Evolutionary conservation across 2,888 invertebrate genomes (phyloP).

Genomic region (Acanthopleura granulata): DNA sequence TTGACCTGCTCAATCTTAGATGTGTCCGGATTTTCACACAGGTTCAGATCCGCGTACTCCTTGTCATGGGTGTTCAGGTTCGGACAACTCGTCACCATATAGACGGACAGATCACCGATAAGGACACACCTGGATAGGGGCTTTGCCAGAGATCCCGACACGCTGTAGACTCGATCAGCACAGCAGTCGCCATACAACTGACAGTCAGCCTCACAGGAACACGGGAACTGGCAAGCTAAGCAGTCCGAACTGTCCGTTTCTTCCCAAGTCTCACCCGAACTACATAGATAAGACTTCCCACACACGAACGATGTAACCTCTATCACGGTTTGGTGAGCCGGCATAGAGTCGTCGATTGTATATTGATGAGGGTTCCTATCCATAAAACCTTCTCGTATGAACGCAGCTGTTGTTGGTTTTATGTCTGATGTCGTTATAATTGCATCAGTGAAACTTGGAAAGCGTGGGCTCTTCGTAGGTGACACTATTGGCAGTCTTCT

Average conservation of each 20-base stretch:
- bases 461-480: no score
- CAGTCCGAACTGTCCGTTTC: not conserved
- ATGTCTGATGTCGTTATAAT: no score
- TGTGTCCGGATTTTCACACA: conserved; percentile 4
- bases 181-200: not conserved
- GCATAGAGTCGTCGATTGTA: not conserved
- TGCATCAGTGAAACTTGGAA: no score
- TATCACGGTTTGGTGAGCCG: not conserved
- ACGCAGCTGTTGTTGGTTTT: no score
- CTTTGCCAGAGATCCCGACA: no score
- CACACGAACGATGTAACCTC: not conserved
- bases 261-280: not conserved
- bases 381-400: no score
- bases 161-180: not conserved
- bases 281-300: not conserved
- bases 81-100: not conserved
- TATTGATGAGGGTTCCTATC: not conserved
- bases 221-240: conserved; percentile 6
- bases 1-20: not conserved
- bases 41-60: not conserved
- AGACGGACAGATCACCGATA: not conserved
- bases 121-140: not conserved
- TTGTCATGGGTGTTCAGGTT: not conserved
- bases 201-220: not conserved
- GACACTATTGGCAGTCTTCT: no score